These are phyloP conservation scores for Aelia acuminata DNA, from an alignment of 2,888 invertebrate genomes.

Conservation along the genomic window DNA sequence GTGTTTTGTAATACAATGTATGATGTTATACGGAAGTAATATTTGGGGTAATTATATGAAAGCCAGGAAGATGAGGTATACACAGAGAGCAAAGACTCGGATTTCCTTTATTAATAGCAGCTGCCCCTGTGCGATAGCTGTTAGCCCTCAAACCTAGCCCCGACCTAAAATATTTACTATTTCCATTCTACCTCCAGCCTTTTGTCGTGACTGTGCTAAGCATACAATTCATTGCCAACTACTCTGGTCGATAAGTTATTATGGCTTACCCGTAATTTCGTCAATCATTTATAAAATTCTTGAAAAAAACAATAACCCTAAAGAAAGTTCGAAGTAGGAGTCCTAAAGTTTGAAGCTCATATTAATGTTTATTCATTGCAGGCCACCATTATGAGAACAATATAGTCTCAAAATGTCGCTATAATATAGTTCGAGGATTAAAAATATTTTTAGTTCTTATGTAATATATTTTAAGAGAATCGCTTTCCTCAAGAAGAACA, in stretches of 20 bases:
- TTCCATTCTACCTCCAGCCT: constrained; percentile 29
- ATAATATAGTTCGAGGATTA: too few species aligned
- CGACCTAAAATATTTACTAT: constrained; percentile 14
- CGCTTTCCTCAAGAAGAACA: too few species aligned
- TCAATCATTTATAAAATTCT: constrained; percentile 18
- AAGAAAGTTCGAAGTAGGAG: too few species aligned
- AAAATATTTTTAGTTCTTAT: too few species aligned
- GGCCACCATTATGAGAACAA: too few species aligned
- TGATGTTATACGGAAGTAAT: too few species aligned
- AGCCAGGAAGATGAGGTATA: background rate
- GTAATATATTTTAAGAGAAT: too few species aligned
- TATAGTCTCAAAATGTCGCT: too few species aligned
- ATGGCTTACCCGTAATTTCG: background rate
- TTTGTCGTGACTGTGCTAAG: background rate
- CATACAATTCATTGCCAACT: background rate
- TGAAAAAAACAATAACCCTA: background rate
- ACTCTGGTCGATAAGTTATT: constrained; percentile 30
- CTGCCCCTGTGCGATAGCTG: background rate
- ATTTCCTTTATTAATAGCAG: constrained; percentile 9
- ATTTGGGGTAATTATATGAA: background rate
- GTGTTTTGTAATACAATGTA: too few species aligned
- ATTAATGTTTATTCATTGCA: too few species aligned
- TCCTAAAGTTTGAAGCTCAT: too few species aligned
- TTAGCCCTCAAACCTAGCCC: background rate
- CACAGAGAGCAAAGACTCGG: background rate